Conservation (phyloP, 2,888 invertebrate species). For the Brachypterus glaber region DNA sequence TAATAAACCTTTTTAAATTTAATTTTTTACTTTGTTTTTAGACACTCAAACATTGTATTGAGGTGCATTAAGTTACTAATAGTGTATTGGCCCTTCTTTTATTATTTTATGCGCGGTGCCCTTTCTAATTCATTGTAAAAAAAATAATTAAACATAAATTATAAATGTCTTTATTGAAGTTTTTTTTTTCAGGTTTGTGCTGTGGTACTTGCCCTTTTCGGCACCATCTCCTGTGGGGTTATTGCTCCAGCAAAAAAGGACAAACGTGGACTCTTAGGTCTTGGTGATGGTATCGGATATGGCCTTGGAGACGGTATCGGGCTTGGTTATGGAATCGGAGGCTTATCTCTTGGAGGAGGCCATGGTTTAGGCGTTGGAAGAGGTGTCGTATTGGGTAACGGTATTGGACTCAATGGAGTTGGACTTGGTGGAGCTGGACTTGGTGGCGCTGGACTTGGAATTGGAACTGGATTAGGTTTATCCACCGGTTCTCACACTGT, state of each 20-base stretch:
- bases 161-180: too few species aligned
- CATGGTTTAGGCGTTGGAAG: constrained; percentile 17
- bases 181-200: constrained; percentile 24
- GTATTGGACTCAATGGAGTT: constrained; percentile 10
- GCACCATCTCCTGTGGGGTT: constrained; percentile 22
- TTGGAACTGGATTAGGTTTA: constrained; percentile 17
- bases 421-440: constrained; percentile 19
- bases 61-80: too few species aligned
- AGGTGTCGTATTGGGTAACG: constrained; percentile 13
- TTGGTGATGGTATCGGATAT: constrained; percentile 27
- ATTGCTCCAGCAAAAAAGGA: constrained; percentile 29
- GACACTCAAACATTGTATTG: too few species aligned
- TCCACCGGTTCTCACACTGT: constrained; percentile 25
- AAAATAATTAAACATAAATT: not conserved
- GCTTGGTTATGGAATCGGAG: constrained; percentile 18
- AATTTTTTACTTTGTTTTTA: constrained; percentile 5
- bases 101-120: too few species aligned
- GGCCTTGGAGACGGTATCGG: constrained; percentile 19
- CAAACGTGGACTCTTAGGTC: constrained; percentile 32
- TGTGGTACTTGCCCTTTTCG: constrained; percentile 25
- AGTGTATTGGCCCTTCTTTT: too few species aligned
- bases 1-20: constrained; percentile 1
- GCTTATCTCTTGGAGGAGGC: constrained; percentile 16
- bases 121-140: too few species aligned
- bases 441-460: constrained; percentile 17